Base-by-base conservation (phyloP, 2,888 invertebrate species). In the Cordilura impudica region DNA sequence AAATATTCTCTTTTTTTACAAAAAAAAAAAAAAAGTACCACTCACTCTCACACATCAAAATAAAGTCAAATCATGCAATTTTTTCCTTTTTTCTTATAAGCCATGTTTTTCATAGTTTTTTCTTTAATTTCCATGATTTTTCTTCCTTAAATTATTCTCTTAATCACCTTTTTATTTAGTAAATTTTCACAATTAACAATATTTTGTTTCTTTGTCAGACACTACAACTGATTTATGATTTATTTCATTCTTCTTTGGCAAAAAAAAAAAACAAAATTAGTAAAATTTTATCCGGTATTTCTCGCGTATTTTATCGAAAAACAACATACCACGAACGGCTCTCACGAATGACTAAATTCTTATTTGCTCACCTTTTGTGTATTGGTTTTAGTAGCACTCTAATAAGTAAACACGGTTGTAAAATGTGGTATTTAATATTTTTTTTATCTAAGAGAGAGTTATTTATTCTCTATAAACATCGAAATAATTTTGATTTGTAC, bases 341-440 rank as follows among this genome's bases (percentile, higher is more conserved):
- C 73, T 78, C 67, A 73, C 78, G 63, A 73, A 73, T 69, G 73
- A 78, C 78, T 78, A 65, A 78, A 67, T 72, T 78, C 67, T 72
- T 63, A 72, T 72, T 66, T 35, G 77, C 49, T 29, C 58, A 72
- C 54, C 70, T 67, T 67, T 72, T 72, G 16, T 78, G 72, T 61
- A 78, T 78, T 78, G 60, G 77, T 72, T 63, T 45, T 65, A 31
- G n/a, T 35, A 35, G 14, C 51, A 14, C 45, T 31, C 10, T 35
- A 47, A 10, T 21, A 12, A n/a, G 26, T 51, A 14, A 4, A 7
- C 51, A 51, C 23, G 14, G 51, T 51, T 49, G 49, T 21, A 49
- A 49, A 31, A 31, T n/a, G n/a, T n/a, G n/a, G n/a, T n/a, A n/a
- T n/a, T n/a, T n/a, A n/a, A n/a, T n/a, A n/a, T n/a, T n/a, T n/a